Evolutionary conservation across 2,888 invertebrate genomes (phyloP).

Genomic region (Macropis europaea): DNA sequence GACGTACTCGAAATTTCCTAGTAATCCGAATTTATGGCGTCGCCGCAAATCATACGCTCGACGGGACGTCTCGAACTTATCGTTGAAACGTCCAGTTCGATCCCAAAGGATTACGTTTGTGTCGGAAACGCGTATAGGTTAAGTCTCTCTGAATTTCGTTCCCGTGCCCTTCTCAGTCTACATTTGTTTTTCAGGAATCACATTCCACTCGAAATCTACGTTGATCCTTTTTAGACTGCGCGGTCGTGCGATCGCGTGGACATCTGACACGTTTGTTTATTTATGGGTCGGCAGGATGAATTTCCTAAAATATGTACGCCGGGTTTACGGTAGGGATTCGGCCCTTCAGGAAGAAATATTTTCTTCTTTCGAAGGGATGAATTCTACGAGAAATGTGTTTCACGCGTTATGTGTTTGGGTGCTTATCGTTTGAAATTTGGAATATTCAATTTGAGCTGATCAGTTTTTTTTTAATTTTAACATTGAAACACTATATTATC

Average conservation of each 20-base stretch:
- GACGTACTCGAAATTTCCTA: constrained; percentile 57
- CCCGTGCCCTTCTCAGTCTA: too few species aligned
- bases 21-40: constrained; percentile 69
- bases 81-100: constrained; percentile 9
- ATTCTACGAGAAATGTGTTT: too few species aligned
- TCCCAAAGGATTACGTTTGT: constrained; percentile 26
- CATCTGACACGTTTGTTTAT: constrained; percentile 4
- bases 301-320: too few species aligned
- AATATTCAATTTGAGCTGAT: too few species aligned
- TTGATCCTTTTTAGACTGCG: constrained; percentile 4
- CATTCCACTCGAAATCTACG: constrained; percentile 1
- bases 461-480: too few species aligned
- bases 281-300: neutral
- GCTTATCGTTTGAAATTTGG: too few species aligned
- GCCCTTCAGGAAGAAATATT: too few species aligned
- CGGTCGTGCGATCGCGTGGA: neutral
- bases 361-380: too few species aligned
- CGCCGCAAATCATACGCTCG: constrained; percentile 66
- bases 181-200: neutral
- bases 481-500: too few species aligned
- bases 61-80: constrained; percentile 14
- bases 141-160: neutral
- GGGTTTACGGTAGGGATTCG: too few species aligned
- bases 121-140: constrained; percentile 1
- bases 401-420: too few species aligned